Conservation (phyloP, 2,888 invertebrate genomes). For the Parnassius mnemosyne region DNA sequence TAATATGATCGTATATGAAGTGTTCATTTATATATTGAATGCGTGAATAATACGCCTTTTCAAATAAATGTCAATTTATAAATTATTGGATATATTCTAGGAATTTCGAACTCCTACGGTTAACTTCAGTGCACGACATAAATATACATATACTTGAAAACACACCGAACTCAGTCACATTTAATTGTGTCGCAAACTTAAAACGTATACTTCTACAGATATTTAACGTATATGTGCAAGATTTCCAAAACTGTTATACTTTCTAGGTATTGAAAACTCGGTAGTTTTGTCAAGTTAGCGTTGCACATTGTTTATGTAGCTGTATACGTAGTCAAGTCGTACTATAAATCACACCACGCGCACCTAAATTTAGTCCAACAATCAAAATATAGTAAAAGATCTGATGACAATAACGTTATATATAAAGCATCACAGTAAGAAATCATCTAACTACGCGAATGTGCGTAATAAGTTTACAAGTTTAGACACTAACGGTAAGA, state of each 20-base stretch:
- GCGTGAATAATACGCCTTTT: neutral
- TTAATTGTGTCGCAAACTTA: slow-evolving; percentile 8
- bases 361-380: slow-evolving; percentile 29
- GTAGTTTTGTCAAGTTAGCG: no score
- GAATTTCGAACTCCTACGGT: slow-evolving; percentile 14
- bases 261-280: no score
- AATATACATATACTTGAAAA: slow-evolving; percentile 11
- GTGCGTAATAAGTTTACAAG: slow-evolving; percentile 71
- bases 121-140: slow-evolving; percentile 13
- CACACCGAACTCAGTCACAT: slow-evolving; percentile 16
- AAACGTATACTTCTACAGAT: slow-evolving; percentile 7
- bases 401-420: slow-evolving; percentile 51
- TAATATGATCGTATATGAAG: neutral
- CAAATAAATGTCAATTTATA: slow-evolving; percentile 5
- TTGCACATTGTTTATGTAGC: neutral
- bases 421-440: slow-evolving; percentile 75
- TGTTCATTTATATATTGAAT: no score
- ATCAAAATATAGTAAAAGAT: slow-evolving; percentile 39
- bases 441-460: slow-evolving; percentile 75
- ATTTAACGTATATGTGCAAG: no score
- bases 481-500: slow-evolving; percentile 43
- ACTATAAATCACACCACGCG: slow-evolving; percentile 20
- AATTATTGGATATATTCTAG: slow-evolving; percentile 12
- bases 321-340: slow-evolving; percentile 11
- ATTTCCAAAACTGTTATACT: no score